phyloP scores from a whole-genome alignment of 2,888 invertebrate species.

The Spisula solida region DNA sequence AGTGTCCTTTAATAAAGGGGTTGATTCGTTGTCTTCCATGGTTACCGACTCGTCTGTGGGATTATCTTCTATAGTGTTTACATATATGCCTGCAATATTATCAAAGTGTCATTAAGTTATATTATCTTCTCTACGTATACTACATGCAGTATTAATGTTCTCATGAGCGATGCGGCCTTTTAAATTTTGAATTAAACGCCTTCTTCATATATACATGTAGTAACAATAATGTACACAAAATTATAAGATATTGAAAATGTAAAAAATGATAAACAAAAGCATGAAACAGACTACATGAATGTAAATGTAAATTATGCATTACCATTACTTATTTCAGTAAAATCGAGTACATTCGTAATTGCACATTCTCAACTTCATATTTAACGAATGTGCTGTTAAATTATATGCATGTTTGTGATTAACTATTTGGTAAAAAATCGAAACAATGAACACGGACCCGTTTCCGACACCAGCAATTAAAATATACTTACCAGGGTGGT shows the following conservation, averaged over 20 bases:
- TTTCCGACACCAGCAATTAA: too few relatives aligned
- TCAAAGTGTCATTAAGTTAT: background rate
- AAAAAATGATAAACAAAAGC: background rate
- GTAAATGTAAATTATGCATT: background rate
- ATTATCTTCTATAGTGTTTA: background rate
- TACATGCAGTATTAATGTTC: background rate
- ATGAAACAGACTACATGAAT: background rate
- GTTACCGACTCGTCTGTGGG: background rate
- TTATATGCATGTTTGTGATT: too few relatives aligned
- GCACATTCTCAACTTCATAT: too few relatives aligned
- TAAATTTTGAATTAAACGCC: too few relatives aligned
- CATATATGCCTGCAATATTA: background rate
- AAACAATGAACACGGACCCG: too few relatives aligned
- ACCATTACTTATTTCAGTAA: too few relatives aligned
- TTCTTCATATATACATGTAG: too few relatives aligned
- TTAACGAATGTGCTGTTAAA: too few relatives aligned
- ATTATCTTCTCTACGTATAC: background rate
- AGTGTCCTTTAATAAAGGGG: background rate
- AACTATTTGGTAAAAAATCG: too few relatives aligned
- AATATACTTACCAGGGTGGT: too few relatives aligned
- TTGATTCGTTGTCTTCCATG: background rate
- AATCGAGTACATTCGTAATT: too few relatives aligned
- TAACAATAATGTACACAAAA: background rate
- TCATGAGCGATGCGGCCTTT: too few relatives aligned
- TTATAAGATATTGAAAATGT: background rate